Percentiles rank a stretch among this genome's conserved stretches.
phyloP scores from a whole-genome alignment of 2,113 vertebrate genomes.

The Tragelaphus strepsiceros region DNA sequence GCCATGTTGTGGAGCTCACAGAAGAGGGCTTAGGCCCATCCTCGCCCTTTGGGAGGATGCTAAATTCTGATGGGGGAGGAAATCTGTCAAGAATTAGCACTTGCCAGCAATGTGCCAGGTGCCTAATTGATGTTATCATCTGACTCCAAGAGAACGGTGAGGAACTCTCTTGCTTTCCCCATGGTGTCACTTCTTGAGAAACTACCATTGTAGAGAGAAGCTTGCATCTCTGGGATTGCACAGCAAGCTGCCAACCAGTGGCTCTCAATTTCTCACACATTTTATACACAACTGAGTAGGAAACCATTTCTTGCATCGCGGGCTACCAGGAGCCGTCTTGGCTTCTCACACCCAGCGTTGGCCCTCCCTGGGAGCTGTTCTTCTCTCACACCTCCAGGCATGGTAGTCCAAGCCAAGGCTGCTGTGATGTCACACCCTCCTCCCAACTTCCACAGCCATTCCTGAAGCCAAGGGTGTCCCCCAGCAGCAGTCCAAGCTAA shows the following conservation, averaged over 20 bases:
- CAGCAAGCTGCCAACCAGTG: neutral
- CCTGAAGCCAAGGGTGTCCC: neutral
- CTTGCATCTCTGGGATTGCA: neutral
- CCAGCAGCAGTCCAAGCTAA: neutral
- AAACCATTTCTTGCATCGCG: rapidly evolving
- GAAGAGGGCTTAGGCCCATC: neutral
- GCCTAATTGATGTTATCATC: neutral
- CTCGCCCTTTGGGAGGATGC: neutral
- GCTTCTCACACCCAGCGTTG: rapidly evolving
- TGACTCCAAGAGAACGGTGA: neutral
- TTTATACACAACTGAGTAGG: neutral
- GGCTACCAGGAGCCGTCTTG: neutral
- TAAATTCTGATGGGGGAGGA: neutral
- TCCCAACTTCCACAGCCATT: too few relatives aligned
- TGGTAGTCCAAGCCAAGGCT: neutral
- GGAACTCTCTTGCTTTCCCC: neutral
- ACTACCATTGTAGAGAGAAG: rapidly evolving
- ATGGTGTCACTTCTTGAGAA: neutral
- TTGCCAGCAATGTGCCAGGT: neutral
- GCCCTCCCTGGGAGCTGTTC: neutral
- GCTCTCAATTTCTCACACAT: neutral
- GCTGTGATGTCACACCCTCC: neutral
- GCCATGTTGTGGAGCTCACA: rapidly evolving
- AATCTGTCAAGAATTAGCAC: neutral
- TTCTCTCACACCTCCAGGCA: too few relatives aligned